A percentile compares a stretch with the other conserved stretches of the same genome.
These are phyloP conservation scores for Lasioglossum pauxillum DNA, from an alignment of 2,888 invertebrate genomes.

Conservation along the genomic window DNA sequence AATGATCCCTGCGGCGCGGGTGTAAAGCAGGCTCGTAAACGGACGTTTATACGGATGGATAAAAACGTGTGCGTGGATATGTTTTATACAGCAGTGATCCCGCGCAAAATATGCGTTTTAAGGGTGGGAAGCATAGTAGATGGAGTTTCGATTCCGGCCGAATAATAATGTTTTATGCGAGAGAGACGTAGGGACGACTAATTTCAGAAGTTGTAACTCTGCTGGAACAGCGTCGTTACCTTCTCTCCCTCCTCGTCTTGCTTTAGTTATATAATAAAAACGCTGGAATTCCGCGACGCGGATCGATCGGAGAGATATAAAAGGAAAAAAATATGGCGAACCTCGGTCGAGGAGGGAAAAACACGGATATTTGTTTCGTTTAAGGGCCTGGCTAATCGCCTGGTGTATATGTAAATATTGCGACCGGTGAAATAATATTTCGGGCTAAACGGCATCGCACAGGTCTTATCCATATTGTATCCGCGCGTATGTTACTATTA, in stretches of 20 bases:
- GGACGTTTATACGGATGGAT: neutral
- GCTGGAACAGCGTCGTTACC: neutral
- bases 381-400: slow-evolving; percentile 33
- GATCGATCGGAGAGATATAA: neutral
- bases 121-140: neutral
- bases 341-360: neutral
- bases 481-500: slow-evolving; percentile 58
- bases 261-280: neutral
- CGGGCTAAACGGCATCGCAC: slow-evolving; percentile 28
- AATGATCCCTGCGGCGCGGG: neutral
- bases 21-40: neutral
- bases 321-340: neutral
- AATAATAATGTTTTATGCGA: neutral
- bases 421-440: slow-evolving; percentile 40
- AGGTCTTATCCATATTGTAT: slow-evolving; percentile 52
- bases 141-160: neutral
- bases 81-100: neutral
- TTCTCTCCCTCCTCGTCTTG: neutral
- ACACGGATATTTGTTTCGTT: slow-evolving; percentile 21
- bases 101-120: neutral
- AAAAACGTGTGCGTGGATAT: neutral
- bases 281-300: neutral
- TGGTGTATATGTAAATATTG: slow-evolving; percentile 45
- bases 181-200: neutral
- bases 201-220: slow-evolving; percentile 11